Evolutionary conservation across 1,140 invertebrate species (phyloP), one percentile per base, ranked within the genome.

Genomic region (Pemphigus obesinymphae): DNA sequence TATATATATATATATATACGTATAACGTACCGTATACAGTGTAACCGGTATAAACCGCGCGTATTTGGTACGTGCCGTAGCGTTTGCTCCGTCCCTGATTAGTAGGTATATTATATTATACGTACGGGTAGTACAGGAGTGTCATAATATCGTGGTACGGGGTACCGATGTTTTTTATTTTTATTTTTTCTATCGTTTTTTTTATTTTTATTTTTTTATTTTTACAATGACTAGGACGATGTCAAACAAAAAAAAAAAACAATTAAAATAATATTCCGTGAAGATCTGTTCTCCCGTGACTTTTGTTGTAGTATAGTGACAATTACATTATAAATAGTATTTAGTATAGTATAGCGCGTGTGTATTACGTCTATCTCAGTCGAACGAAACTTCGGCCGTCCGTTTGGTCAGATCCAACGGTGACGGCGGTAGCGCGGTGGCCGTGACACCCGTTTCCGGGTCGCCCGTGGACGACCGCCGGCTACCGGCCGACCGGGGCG

Each of bases 341-440:
- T n/a, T n/a, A 61, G 3, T 29, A 26, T 29, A 61, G 58, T 15
- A 29, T 29, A 1, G 3, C 55, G 55, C 55, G 55, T 11, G 10
- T 26, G 61, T 34, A n/a, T n/a, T n/a, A n/a, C 55, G 26, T 26
- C 10, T 58, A 23, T 11, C 7, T 73, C 70, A 73, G 43, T 73
- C 70, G 70, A 34, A 73, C 45, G 26, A 80, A 0, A 75, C 70
- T 83, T 58, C 55, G 23, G 37, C 55, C 17, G 76, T 80, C 7
- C 76, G 50, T 29, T 84, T 84, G 13, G 84, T 84, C 58, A 84
- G 72, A 72, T 84, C 84, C 23, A 84, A 34, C 29, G 84, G 84
- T 40, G 83, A 84, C 15, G 82, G 68, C 15, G 82, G 70, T 37
- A 73, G 72, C 45, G 70, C n/a, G 2, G 48, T 63, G 43, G 70